Percentiles rank a stretch among this genome's conserved stretches.
Conservation (phyloP, 2,113 vertebrate species). For the Actinemys pallida region DNA sequence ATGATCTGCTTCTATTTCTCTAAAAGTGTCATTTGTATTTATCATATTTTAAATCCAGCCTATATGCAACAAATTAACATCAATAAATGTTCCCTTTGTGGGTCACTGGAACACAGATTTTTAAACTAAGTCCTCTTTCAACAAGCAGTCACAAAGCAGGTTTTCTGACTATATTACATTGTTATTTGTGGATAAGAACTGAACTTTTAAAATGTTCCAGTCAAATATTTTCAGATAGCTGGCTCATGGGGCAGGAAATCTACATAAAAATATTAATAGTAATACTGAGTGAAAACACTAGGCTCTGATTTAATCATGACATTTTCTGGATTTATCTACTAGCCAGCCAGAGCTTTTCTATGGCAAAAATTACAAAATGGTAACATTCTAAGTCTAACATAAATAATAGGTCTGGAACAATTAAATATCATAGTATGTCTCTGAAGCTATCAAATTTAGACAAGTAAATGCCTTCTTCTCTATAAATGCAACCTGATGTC, state of each 20-base stretch:
- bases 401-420: neutral
- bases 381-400: neutral
- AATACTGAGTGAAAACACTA: neutral
- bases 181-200: conserved; percentile 15
- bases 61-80: conserved; percentile 13
- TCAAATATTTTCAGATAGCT: conserved; percentile 51
- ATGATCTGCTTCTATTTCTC: neutral
- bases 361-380: neutral
- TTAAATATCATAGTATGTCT: neutral
- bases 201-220: conserved; percentile 43
- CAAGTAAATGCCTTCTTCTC: neutral
- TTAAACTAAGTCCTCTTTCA: conserved; percentile 42
- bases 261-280: conserved; percentile 41
- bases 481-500: neutral
- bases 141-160: conserved; percentile 23
- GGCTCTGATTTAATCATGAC: neutral
- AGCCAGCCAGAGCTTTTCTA: neutral
- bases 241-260: conserved; percentile 1
- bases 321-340: neutral
- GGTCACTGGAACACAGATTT: conserved; percentile 50
- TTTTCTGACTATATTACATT: conserved; percentile 41
- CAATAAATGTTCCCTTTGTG: conserved; percentile 49
- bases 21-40: conserved; percentile 24
- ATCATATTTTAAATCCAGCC: conserved; percentile 20
- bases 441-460: neutral